phyloP scores from a whole-genome alignment of 2,888 invertebrate genomes.

The Pocota personata region DNA sequence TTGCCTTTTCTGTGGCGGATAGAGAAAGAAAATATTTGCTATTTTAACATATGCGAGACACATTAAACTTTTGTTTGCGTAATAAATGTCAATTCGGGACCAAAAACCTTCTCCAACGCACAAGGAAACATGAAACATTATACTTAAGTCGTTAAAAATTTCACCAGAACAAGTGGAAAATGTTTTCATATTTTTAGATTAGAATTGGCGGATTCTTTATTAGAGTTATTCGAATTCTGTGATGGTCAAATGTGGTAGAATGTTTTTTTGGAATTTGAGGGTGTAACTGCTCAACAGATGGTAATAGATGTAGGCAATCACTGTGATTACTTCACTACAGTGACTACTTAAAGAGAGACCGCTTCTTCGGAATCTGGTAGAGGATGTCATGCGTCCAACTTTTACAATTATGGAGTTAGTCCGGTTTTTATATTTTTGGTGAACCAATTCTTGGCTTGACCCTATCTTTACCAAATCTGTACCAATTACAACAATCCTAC shows the following conservation, averaged over 20 bases:
- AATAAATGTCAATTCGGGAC: neutral
- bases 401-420: no score
- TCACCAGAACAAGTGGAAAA: neutral
- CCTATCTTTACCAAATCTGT: no score
- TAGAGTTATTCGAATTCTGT: neutral
- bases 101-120: neutral
- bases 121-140: neutral
- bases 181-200: neutral
- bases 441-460: no score
- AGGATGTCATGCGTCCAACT: no score
- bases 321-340: no score
- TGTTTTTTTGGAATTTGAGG: neutral
- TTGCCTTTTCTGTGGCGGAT: neutral
- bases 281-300: neutral
- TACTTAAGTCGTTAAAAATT: neutral
- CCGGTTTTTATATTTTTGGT: no score
- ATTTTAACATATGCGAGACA: constrained; percentile 3
- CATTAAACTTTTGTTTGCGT: constrained; percentile 26
- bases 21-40: neutral
- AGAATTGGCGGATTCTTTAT: neutral
- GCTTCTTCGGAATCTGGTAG: no score
- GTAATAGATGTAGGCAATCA: no score
- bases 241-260: neutral
- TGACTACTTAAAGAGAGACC: no score
- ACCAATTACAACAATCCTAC: no score